Conservation (phyloP, 2,113 vertebrate genomes). For the Solea senegalensis region DNA sequence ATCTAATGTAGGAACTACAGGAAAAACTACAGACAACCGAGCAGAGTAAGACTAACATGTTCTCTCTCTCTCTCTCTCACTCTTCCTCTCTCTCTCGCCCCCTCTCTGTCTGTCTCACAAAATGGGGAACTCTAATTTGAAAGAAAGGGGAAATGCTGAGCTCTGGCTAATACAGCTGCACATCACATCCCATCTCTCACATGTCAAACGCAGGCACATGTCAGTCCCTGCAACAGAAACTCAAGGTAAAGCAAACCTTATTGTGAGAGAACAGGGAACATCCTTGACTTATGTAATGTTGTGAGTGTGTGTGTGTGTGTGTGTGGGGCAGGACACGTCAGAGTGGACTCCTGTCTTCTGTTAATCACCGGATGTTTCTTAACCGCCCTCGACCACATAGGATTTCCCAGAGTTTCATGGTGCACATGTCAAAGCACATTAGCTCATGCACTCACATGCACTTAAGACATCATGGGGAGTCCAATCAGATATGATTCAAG, state of each 20-base stretch:
- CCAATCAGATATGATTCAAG: background rate
- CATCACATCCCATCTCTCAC: conserved; percentile 9
- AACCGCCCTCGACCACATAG: conserved; percentile 47
- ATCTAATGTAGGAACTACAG: conserved; percentile 4
- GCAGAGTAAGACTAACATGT: background rate
- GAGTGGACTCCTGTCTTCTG: conserved; percentile 21
- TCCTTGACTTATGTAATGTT: conserved; percentile 36
- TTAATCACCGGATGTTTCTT: conserved; percentile 50
- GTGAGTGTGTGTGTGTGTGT: conserved; percentile 13
- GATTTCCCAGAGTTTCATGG: conserved; percentile 67
- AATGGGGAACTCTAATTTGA: conserved; percentile 73
- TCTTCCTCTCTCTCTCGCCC: background rate
- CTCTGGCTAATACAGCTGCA: conserved; percentile 52
- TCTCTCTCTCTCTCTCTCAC: conserved; percentile 20
- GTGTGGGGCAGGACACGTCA: conserved; percentile 10
- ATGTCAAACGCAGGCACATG: background rate
- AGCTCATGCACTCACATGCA: background rate
- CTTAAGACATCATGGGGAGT: conserved; percentile 7
- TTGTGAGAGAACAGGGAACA: conserved; percentile 12
- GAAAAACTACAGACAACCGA: background rate
- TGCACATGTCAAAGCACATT: background rate
- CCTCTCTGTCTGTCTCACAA: conserved; percentile 41
- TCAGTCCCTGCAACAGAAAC: background rate
- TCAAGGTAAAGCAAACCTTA: background rate
- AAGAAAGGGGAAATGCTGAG: conserved; percentile 68